These are phyloP conservation scores for Myiagra hebetior DNA, from an alignment of 2,113 vertebrate genomes.

Conservation along the genomic window DNA sequence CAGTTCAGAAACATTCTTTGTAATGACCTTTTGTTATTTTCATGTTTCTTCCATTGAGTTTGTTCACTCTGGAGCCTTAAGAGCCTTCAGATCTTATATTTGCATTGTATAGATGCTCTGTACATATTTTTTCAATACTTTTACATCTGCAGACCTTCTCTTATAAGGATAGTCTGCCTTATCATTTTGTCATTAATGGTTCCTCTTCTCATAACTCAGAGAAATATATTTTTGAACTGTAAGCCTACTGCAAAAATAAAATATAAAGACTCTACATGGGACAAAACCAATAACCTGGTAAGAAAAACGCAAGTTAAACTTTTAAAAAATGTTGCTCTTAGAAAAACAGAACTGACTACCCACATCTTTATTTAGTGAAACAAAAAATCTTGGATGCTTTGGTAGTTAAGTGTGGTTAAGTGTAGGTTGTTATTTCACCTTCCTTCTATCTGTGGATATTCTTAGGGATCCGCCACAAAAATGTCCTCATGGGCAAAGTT, in stretches of 20 bases:
- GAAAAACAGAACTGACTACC: background rate
- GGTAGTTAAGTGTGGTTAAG: background rate
- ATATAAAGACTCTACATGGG: background rate
- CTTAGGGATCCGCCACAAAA: background rate
- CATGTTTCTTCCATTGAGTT: background rate
- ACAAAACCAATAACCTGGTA: background rate
- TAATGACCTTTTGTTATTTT: background rate
- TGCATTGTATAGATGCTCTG: background rate
- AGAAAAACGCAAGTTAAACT: background rate
- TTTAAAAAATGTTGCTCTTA: background rate
- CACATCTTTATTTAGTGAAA: background rate
- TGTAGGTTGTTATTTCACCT: background rate
- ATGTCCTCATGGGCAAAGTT: background rate
- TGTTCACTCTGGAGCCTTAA: background rate
- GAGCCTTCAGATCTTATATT: background rate
- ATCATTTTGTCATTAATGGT: background rate
- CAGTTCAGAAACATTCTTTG: background rate
- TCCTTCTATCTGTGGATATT: background rate
- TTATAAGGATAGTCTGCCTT: background rate
- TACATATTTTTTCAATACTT: background rate
- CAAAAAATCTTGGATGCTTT: background rate
- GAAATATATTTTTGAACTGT: background rate
- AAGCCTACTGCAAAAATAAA: background rate
- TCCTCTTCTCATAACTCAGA: background rate
- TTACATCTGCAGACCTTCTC: background rate